phyloP scores from a whole-genome alignment of 2,888 invertebrate genomes.

The Gryllus longicercus region DNA sequence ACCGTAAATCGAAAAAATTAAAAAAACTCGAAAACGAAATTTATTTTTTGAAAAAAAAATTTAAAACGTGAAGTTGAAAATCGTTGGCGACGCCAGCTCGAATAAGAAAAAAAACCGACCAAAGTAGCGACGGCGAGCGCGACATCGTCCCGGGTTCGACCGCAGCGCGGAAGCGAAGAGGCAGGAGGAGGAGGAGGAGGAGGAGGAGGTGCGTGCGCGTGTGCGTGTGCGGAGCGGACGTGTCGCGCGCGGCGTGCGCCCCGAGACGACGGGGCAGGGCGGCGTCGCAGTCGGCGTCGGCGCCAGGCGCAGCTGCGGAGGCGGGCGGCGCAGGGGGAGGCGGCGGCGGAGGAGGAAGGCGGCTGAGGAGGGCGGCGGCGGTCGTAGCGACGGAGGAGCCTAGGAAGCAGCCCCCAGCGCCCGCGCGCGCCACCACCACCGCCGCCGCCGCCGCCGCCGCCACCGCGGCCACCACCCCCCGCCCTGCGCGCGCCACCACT shows the following conservation, averaged over 20 bases:
- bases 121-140: too few relatives aligned
- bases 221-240: too few relatives aligned
- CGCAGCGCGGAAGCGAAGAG: too few relatives aligned
- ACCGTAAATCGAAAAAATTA: conserved; percentile 21
- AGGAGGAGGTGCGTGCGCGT: too few relatives aligned
- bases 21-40: conserved; percentile 2
- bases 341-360: not conserved
- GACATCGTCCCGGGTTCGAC: too few relatives aligned
- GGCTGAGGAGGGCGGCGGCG: not conserved
- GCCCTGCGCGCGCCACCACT: not conserved
- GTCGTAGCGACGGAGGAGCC: not conserved
- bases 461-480: not conserved
- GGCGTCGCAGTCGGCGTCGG: too few relatives aligned
- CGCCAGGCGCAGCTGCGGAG: too few relatives aligned
- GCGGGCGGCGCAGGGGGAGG: not conserved
- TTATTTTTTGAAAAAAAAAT: not conserved
- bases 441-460: not conserved
- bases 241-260: too few relatives aligned
- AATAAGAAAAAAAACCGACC: too few relatives aligned
- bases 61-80: not conserved
- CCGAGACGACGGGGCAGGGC: too few relatives aligned
- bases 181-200: too few relatives aligned
- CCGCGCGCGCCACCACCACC: not conserved
- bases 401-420: not conserved
- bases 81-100: too few relatives aligned